phyloP scores from a whole-genome alignment of 2,113 vertebrate genomes.

The Phylloscopus trochiloides region DNA sequence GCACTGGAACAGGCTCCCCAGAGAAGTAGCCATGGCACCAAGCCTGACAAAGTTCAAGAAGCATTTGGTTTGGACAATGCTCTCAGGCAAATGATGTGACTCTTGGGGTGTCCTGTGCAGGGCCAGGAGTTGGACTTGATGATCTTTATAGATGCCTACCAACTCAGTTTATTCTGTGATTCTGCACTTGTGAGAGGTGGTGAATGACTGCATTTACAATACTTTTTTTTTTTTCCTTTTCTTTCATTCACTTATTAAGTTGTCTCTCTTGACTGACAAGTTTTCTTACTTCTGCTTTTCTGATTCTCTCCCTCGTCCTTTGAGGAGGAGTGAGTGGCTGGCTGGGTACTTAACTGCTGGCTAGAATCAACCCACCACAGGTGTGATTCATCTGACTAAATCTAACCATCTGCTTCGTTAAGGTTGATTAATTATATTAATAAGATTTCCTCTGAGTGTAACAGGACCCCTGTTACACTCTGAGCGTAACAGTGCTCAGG shows the following conservation, averaged over 20 bases:
- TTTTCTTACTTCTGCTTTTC: not conserved
- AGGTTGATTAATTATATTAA: not conserved
- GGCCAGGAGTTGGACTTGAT: not conserved
- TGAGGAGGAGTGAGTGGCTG: not conserved
- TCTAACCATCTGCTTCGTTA: not conserved
- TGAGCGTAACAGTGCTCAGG: not conserved
- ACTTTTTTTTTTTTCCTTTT: not conserved
- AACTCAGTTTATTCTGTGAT: not conserved
- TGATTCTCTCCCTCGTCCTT: not conserved
- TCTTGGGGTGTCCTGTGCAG: not conserved
- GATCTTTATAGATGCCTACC: not conserved
- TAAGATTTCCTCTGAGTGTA: not conserved
- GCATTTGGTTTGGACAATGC: accelerated
- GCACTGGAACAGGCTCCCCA: not conserved
- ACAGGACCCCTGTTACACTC: not conserved
- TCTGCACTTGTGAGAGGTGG: not conserved
- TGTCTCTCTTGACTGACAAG: not conserved
- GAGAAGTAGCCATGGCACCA: too few relatives aligned
- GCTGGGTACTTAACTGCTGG: not conserved
- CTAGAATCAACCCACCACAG: not conserved
- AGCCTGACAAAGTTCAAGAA: not conserved
- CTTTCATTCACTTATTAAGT: not conserved
- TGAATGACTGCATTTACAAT: not conserved
- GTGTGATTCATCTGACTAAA: not conserved
- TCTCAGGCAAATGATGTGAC: not conserved